Conservation (phyloP, 2,797 vertebrate species). For the Cossypha heuglini region DNA sequence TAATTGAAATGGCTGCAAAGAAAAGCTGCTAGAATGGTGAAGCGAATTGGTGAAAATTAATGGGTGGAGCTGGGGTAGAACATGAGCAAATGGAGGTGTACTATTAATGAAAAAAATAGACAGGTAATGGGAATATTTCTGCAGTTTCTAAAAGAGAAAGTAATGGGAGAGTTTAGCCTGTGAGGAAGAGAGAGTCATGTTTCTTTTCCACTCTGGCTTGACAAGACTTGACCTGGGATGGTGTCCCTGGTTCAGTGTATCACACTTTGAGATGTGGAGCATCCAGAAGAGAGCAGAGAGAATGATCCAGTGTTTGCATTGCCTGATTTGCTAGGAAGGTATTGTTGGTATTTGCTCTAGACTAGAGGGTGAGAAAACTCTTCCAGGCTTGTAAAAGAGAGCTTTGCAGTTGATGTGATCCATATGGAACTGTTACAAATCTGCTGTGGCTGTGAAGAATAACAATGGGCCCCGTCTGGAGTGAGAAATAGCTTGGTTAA, state of each 20-base stretch:
- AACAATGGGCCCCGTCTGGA: neutral
- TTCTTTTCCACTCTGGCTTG: neutral
- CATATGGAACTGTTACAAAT: neutral
- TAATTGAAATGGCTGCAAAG: neutral
- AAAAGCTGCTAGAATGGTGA: neutral
- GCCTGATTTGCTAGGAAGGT: neutral
- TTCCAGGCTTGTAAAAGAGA: neutral
- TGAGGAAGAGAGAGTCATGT: neutral
- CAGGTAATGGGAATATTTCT: neutral
- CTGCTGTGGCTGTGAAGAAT: neutral
- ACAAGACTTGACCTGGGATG: neutral
- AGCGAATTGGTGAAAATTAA: neutral
- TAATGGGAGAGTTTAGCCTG: neutral
- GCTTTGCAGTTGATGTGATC: neutral
- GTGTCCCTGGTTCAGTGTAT: neutral
- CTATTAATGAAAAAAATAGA: neutral
- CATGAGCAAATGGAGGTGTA: neutral
- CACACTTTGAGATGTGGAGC: fast-evolving
- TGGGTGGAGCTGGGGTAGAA: neutral
- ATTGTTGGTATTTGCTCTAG: neutral
- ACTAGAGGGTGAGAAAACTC: neutral
- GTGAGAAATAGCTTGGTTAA: neutral
- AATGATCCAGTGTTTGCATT: neutral
- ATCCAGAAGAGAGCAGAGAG: neutral
- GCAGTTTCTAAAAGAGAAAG: neutral